Evolutionary conservation across 2,888 invertebrate species (phyloP).

Genomic region (Eupithecia inturbata): DNA sequence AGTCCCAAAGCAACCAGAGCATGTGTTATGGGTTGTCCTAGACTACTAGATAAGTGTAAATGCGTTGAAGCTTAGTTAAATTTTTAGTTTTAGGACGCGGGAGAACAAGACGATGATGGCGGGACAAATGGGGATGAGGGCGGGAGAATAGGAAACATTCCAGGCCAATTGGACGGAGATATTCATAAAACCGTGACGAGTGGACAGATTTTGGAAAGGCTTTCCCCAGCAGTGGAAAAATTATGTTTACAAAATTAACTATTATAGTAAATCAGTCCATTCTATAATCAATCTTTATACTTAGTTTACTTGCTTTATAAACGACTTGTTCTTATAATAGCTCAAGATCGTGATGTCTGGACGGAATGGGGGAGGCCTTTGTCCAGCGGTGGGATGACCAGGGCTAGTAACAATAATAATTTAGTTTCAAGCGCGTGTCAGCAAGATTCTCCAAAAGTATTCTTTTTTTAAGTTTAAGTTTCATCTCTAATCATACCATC

Average conservation of each 20-base stretch:
- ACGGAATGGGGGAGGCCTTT: too few relatives aligned
- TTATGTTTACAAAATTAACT: not conserved
- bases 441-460: not conserved
- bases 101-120: too few relatives aligned
- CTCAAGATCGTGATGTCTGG: too few relatives aligned
- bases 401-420: too few relatives aligned
- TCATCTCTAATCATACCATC: not conserved
- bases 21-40: not conserved
- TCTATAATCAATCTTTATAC: too few relatives aligned
- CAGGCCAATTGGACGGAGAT: too few relatives aligned
- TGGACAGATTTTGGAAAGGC: not conserved
- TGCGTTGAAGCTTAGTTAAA: not conserved
- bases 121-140: too few relatives aligned
- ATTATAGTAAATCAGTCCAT: not conserved
- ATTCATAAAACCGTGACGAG: not conserved
- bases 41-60: not conserved
- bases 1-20: not conserved
- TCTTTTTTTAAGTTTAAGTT: not conserved
- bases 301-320: too few relatives aligned
- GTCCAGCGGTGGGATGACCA: too few relatives aligned
- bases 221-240: not conserved
- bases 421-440: not conserved
- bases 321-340: not conserved
- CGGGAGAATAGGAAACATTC: too few relatives aligned
- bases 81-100: too few relatives aligned